Base-by-base conservation (phyloP, 2,888 invertebrate species). In the Epicampocera succincta region DNA sequence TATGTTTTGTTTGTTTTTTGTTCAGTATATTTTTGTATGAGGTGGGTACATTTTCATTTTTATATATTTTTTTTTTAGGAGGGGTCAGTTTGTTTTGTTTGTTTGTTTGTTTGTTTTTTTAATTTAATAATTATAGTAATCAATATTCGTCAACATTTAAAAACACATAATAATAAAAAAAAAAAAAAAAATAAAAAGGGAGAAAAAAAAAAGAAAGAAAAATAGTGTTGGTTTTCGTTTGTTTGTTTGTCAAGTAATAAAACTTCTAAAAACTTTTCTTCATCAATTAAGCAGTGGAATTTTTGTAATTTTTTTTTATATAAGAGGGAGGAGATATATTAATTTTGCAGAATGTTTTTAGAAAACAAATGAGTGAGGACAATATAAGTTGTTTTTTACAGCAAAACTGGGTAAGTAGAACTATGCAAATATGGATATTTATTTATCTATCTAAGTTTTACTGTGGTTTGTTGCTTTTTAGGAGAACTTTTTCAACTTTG, bases 121-220 rank as follows among this genome's bases (percentile, higher is more conserved):
- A 65, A 61, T 48, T 21, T 54, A 38, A 69, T 46, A 66, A 66
- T 66, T 69, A 75, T 56, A 74, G 61, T 71, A 79, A 54, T 75
- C 68, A 68, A 71, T 83, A 79, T 76, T 82, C 79, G 79, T 79
- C 81, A 78, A 79, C 69, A 73, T 79, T 75, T 75, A 82, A 60
- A 78, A 74, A 78, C 78, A 82, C 65, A 82, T 63, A 80, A 56
- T 68, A 65, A 77, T 65, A 52, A 44, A 63, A 40, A 73, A 40
- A 79, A 56, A 60, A 33, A 33, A 33, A 8, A 8, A 33, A 33
- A 33, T 73, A 25, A 76, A 84, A 80, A 83, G 76, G 60, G 78
- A 81, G 69, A 76, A 82, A 75, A 83, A 81, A 78, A 83, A 58
- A 76, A 84, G 79, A 80, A 79, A 84, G 76, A 82, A 84, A 84